Percentiles rank a stretch among this genome's conserved stretches.
These are phyloP conservation scores for Sebastes ruberrimus DNA, from an alignment of 2,797 vertebrate species.

Conservation along the genomic window DNA sequence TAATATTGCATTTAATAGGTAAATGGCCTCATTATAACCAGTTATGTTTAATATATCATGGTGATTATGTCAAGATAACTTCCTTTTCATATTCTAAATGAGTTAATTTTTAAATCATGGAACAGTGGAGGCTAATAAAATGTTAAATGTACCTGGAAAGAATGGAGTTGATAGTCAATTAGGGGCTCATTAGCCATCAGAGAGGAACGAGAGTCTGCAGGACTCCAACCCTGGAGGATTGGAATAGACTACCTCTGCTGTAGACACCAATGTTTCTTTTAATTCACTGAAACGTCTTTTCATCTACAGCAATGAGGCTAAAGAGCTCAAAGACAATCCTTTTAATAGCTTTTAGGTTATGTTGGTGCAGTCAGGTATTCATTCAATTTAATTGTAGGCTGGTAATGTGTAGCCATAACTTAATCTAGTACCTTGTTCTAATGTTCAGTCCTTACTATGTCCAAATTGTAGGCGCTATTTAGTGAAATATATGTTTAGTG, in stretches of 20 bases:
- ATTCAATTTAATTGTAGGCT: background rate
- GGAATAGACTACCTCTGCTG: background rate
- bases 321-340: background rate
- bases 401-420: background rate
- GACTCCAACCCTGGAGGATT: conserved; percentile 2
- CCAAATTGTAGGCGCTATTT: background rate
- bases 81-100: background rate
- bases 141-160: conserved; percentile 2
- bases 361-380: background rate
- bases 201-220: background rate
- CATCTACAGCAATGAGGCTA: background rate
- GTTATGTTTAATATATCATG: background rate
- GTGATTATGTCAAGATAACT: background rate
- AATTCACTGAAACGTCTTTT: background rate
- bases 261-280: background rate
- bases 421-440: background rate
- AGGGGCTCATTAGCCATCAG: conserved; percentile 12
- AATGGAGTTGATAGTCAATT: conserved; percentile 14
- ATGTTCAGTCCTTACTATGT: background rate
- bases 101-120: background rate
- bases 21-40: background rate
- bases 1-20: background rate
- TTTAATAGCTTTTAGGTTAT: background rate
- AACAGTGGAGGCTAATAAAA: background rate
- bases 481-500: background rate